phyloP scores from a whole-genome alignment of 2,113 vertebrate genomes.

The Seriola rivoliana region DNA sequence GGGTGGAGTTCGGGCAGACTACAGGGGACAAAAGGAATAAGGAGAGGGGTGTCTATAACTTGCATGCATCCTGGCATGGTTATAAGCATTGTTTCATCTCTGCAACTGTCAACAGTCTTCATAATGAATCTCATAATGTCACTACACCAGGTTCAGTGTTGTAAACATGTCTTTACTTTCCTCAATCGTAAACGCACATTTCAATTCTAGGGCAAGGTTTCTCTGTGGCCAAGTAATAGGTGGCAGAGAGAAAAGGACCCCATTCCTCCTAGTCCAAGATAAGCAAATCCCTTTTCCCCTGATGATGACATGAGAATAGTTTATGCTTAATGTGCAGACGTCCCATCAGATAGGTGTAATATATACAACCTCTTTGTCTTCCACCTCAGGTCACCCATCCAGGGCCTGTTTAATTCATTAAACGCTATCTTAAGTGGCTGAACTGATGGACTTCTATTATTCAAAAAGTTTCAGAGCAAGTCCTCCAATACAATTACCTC shows the following conservation, averaged over 20 bases:
- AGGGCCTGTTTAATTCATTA: constrained; percentile 65
- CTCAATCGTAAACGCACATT: background rate
- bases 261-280: constrained; percentile 47
- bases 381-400: constrained; percentile 49
- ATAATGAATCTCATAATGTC: background rate
- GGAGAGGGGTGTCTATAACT: background rate
- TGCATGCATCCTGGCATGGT: constrained; percentile 4
- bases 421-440: constrained; percentile 62
- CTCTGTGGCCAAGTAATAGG: constrained; percentile 6
- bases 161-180: background rate
- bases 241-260: constrained; percentile 35
- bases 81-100: constrained; percentile 5
- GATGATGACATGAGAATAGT: constrained; percentile 62
- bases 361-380: constrained; percentile 72
- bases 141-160: background rate
- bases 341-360: constrained; percentile 67
- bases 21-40: background rate
- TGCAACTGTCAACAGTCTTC: background rate
- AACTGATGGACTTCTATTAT: constrained; percentile 66
- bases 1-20: background rate
- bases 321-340: constrained; percentile 48
- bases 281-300: constrained; percentile 63
- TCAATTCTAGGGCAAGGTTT: background rate
- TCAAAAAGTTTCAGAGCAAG: constrained; percentile 60
- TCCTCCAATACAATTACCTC: constrained; percentile 58